Conservation (phyloP, 1,140 invertebrate species). For the Metopolophium dirhodum region DNA sequence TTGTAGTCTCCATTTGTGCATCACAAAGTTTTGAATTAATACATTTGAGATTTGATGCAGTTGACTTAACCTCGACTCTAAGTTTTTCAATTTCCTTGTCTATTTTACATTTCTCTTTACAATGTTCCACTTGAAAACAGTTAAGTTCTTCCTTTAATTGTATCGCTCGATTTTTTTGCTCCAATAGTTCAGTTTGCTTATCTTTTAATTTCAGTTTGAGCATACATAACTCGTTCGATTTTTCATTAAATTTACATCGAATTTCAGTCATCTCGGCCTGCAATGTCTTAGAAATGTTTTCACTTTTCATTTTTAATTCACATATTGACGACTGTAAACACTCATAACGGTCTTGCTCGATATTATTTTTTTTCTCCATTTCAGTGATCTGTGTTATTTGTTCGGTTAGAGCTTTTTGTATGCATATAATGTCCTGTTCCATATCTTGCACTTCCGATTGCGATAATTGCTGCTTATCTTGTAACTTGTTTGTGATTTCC, state of each 20-base stretch:
- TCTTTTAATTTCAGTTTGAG: constrained; percentile 15
- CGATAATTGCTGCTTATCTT: not conserved
- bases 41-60: not conserved
- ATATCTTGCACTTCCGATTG: not conserved
- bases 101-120: not conserved
- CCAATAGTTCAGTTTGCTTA: not conserved
- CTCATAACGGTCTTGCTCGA: not conserved
- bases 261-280: not conserved
- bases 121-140: not conserved
- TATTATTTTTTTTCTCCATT: not conserved
- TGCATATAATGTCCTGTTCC: not conserved
- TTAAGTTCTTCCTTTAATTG: not conserved
- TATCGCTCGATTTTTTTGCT: not conserved
- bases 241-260: not conserved
- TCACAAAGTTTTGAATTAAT: constrained; percentile 12
- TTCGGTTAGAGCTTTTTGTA: not conserved
- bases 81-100: not conserved
- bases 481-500: not conserved
- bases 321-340: not conserved
- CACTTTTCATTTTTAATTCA: not conserved
- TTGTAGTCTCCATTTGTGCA: not conserved
- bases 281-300: not conserved
- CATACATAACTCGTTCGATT: not conserved
- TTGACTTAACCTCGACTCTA: not conserved
- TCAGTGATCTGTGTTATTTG: not conserved